Base-by-base conservation (phyloP, 2,113 vertebrate species). In the Oryzias woworae region DNA sequence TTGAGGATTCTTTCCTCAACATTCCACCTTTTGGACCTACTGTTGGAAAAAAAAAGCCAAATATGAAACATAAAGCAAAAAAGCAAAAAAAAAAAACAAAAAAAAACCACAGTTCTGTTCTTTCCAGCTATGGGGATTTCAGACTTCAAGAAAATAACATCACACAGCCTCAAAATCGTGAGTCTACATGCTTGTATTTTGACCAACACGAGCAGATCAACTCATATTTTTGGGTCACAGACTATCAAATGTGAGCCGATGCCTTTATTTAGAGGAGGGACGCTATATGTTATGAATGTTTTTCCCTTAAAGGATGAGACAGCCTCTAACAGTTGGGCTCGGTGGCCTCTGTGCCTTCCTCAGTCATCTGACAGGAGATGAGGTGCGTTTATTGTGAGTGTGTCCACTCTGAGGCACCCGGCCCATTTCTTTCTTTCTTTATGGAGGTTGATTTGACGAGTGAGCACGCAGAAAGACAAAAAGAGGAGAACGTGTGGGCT, bases 391-490 rank as follows among this genome's bases (percentile, higher is more conserved):
- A 87, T 90, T 89, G 74, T 78, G 86, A 88, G 87, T 88, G 82
- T n/a, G 57, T 81, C 89, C 78, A 80, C 88, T 88, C 88, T 65
- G 84, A 87, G 86, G 84, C 85, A 77, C 82, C 75, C 65, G 66
- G 88, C 89, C 90, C 83, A 57, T 91, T 92, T 86, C 84, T 92
- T 92, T 91, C 79, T 93, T 93, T 91, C 83, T 92, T 91, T 89
- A 90, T 75, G 61, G 90, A 89, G 90, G 92, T 91, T 90, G 80
- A 77, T 57, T 54, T 63, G 60, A 44, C 36, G 62, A 73, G 58
- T 41, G 77, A 82, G 80, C 86, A 88, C 82, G 84, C 84, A 80
- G 41, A 53, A 47, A 72, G 64, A 85, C 31, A 71, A 69, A 69
- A 54, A 74, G 63, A 60, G 77, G 67, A 78, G 69, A 75, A 77